Conservation (phyloP, 2,113 vertebrate genomes). For the Tinamus guttatus region DNA sequence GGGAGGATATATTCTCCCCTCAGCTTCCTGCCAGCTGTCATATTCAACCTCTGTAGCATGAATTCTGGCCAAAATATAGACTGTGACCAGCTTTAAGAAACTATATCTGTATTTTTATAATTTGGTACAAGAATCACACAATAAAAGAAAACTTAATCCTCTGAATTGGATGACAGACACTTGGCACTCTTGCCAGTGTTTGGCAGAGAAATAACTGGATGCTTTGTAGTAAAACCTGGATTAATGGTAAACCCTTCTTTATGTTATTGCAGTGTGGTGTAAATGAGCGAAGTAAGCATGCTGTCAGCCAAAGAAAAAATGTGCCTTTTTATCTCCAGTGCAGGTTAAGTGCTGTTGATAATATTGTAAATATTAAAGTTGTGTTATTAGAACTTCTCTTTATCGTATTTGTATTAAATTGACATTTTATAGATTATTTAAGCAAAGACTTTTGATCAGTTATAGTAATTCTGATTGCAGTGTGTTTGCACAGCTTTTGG, state of each 20-base stretch:
- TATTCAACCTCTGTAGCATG: constrained; percentile 77
- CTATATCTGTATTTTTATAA: constrained; percentile 87
- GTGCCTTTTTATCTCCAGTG: constrained; percentile 53
- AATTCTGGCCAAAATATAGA: constrained; percentile 81
- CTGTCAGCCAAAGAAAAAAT: constrained; percentile 70
- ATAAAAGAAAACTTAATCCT: constrained; percentile 84
- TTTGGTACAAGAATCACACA: constrained; percentile 80
- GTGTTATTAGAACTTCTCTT: constrained; percentile 71
- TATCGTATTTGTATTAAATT: constrained; percentile 72
- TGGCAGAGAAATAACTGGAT: constrained; percentile 81
- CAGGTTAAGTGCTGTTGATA: constrained; percentile 72
- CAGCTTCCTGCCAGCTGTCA: constrained; percentile 86
- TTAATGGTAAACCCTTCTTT: constrained; percentile 85
- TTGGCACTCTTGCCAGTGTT: constrained; percentile 80
- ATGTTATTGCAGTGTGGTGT: constrained; percentile 82
- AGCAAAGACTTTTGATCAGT: constrained; percentile 69
- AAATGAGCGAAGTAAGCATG: constrained; percentile 78
- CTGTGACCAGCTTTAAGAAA: constrained; percentile 80
- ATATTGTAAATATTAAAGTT: constrained; percentile 78
- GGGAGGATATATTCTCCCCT: constrained; percentile 79
- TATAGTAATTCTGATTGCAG: constrained; percentile 38
- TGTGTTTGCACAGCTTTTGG: constrained; percentile 62
- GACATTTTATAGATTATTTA: constrained; percentile 69
- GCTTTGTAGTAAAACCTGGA: constrained; percentile 86
- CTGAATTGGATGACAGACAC: constrained; percentile 81